These are phyloP conservation scores for Kryphioiulus occultus DNA, from an alignment of 2,888 invertebrate genomes.

Conservation along the genomic window DNA sequence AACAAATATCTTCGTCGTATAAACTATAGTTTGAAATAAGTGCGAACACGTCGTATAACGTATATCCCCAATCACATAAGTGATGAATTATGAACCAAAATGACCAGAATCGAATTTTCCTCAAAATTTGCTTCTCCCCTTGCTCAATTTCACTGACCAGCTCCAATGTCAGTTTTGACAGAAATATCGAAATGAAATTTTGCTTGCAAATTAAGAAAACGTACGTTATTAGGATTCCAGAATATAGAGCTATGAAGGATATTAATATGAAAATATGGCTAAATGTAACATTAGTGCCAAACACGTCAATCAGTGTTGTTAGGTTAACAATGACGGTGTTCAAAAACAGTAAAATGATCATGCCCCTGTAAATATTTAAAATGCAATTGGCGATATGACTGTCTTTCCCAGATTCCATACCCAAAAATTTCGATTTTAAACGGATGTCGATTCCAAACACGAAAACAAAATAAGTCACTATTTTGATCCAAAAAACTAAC, in stretches of 20 bases:
- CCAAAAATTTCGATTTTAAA: not conserved
- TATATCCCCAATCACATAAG: not conserved
- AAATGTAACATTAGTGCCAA: not conserved
- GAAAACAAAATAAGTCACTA: not conserved
- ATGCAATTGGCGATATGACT: not conserved
- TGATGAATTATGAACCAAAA: not conserved
- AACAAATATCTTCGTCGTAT: not conserved
- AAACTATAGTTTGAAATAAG: not conserved
- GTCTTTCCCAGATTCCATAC: not conserved
- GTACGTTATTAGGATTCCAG: not conserved
- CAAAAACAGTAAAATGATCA: not conserved
- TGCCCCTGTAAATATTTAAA: not conserved
- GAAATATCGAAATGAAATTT: not conserved
- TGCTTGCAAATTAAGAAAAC: not conserved
- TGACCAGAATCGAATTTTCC: not conserved
- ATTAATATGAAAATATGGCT: not conserved
- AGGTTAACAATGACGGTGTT: not conserved
- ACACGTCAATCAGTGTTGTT: not conserved
- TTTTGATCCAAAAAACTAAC: not conserved
- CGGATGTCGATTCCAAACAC: not conserved
- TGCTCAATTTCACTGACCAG: not conserved
- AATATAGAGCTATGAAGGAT: not conserved
- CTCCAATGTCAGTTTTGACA: not conserved
- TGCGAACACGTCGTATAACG: not conserved
- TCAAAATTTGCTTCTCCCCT: not conserved